Base-by-base conservation (phyloP, 2,888 invertebrate genomes). In the Holacanthella duospinosa region DNA sequence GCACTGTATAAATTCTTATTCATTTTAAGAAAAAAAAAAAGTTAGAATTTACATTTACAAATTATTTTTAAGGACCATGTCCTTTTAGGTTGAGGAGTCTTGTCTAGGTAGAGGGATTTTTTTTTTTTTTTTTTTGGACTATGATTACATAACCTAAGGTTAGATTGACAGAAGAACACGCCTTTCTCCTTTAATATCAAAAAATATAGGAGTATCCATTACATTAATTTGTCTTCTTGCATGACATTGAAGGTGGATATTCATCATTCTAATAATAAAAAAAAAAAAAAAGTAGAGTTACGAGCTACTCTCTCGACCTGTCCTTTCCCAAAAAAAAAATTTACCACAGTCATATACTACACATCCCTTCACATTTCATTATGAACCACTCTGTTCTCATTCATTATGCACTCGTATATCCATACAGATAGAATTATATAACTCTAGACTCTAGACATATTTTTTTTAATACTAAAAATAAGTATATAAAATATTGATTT, bases 191-290 rank as follows among this genome's bases (percentile, higher is more conserved):
- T 48, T 48, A 4, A 48, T 48, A 48, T 48, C 48, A 21, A 21
- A 21, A 21, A 48, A 16, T 36, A 9, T n/a, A n/a, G 36, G 36
- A 36, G 36, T 36, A n/a, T 48, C 48, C 48, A 48, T 48, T 48
- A 48, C 21, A 48, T 21, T 48, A 48, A 48, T 48, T 48, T 48
- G 48, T 48, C 48, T 48, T 48, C 48, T 48, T 21, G 48, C 48
- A 48, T 48, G 48, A 48, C 48, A 48, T 48, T 48, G 48, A 48
- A 48, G 6, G 21, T 21, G 12, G 48, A 21, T 36, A 36, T 21
- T 48, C 12, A 48, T 9, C 21, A 48, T n/a, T 48, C 48, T 21
- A 21, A 48, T 21, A 21, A n/a, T 16, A n/a, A n/a, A 48, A 48
- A n/a, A 21, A n/a, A 48, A 48, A 16, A 48, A 48, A 48, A 48